These are phyloP conservation scores for Corynorhinus townsendii DNA, from an alignment of 2,113 vertebrate genomes.

Conservation along the genomic window DNA sequence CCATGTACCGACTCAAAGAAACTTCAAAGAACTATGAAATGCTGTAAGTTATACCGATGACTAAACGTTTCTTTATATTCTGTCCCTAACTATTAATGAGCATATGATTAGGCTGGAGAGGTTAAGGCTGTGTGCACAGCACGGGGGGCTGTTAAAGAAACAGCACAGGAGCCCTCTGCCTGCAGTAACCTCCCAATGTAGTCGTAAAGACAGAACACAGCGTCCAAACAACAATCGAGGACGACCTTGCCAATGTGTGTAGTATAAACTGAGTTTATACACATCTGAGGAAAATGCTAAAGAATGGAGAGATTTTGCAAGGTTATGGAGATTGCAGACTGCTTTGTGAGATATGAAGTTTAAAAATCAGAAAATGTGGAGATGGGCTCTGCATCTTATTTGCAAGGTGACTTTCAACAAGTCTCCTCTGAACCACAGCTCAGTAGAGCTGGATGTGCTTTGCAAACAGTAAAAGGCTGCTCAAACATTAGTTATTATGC, in stretches of 20 bases:
- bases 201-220: not conserved
- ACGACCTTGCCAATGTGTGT: not conserved
- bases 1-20: not conserved
- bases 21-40: not conserved
- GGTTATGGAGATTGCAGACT: not conserved
- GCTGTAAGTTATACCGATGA: not conserved
- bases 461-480: not conserved
- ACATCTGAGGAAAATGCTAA: not conserved
- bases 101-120: not conserved
- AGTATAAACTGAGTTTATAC: not conserved
- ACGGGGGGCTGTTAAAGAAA: not conserved
- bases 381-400: not conserved
- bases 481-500: not conserved
- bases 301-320: not conserved
- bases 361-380: not conserved
- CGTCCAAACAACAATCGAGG: not conserved
- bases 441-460: not conserved
- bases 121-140: not conserved
- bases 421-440: not conserved
- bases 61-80: not conserved
- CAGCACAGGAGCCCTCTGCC: no score
- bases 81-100: not conserved
- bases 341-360: not conserved
- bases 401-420: not conserved
- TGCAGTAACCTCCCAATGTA: not conserved